Percentiles rank a stretch among this genome's conserved stretches.
These are phyloP conservation scores for Drosophila nikananu DNA, from an alignment of 1,140 invertebrate genomes.

Conservation along the genomic window DNA sequence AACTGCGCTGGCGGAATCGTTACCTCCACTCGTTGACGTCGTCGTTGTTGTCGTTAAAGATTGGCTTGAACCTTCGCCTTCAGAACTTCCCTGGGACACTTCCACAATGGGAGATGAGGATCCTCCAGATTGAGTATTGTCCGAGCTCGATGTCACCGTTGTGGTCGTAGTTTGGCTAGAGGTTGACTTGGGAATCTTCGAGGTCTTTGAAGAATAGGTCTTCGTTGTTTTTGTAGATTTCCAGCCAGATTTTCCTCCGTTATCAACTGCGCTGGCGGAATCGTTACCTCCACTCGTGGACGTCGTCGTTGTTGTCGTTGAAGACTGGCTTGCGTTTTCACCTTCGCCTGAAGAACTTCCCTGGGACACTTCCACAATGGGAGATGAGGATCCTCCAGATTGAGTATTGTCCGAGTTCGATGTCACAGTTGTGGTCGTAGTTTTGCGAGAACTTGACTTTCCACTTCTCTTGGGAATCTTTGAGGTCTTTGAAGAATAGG, in stretches of 20 bases:
- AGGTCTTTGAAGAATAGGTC: conserved; percentile 16
- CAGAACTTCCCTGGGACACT: background rate
- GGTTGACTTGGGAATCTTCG: conserved; percentile 3
- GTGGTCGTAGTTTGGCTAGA: conserved; percentile 12
- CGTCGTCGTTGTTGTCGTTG: too few species aligned
- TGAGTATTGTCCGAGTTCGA: background rate
- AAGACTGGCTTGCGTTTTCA: too few species aligned
- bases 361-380: background rate
- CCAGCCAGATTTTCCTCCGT: conserved; percentile 4
- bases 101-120: conserved; percentile 4
- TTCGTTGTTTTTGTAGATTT: conserved; percentile 28
- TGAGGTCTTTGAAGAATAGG: conserved; percentile 9
- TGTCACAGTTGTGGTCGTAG: conserved; percentile 15
- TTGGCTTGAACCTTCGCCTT: background rate
- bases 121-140: background rate
- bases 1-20: background rate
- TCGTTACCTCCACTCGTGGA: background rate
- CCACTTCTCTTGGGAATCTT: conserved; percentile 3
- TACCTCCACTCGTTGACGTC: background rate
- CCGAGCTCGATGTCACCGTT: conserved; percentile 6
- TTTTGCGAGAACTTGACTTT: background rate
- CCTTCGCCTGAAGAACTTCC: background rate
- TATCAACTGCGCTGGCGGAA: too few species aligned
- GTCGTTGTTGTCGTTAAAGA: conserved; percentile 14
- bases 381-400: background rate